Evolutionary conservation across 2,888 invertebrate genomes (phyloP).

Genomic region (Cylloceria caligata): DNA sequence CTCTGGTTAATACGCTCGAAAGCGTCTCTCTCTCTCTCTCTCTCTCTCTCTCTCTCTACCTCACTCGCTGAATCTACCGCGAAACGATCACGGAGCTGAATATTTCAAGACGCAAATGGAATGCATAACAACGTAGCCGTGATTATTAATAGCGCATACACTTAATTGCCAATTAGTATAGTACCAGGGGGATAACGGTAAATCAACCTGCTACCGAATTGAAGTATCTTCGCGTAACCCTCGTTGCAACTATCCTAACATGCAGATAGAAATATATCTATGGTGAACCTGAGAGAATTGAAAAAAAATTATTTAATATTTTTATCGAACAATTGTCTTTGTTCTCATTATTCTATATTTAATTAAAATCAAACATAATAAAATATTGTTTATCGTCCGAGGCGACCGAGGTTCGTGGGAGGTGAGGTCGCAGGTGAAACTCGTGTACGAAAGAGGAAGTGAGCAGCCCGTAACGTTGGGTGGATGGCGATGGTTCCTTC

Average conservation of each 20-base stretch:
- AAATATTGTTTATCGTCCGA: neutral
- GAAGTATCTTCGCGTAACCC: constrained; percentile 26
- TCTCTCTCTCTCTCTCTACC: too few relatives aligned
- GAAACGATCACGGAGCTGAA: constrained; percentile 67
- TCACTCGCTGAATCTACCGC: constrained; percentile 45
- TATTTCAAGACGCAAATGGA: constrained; percentile 62
- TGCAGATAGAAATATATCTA: constrained; percentile 16
- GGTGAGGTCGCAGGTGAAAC: constrained; percentile 51
- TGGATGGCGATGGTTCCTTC: constrained; percentile 49
- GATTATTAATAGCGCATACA: constrained; percentile 69
- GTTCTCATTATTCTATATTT: too few relatives aligned
- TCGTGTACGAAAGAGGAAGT: constrained; percentile 48
- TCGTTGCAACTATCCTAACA: constrained; percentile 16
- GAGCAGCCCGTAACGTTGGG: constrained; percentile 25
- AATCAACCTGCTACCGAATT: constrained; percentile 62
- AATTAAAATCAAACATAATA: too few relatives aligned
- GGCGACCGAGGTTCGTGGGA: constrained; percentile 34
- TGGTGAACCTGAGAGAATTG: neutral
- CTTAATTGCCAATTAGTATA: constrained; percentile 68
- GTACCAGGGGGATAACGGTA: constrained; percentile 45
- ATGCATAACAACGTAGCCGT: constrained; percentile 65
- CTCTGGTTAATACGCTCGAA: constrained; percentile 58
- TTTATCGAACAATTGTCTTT: too few relatives aligned
- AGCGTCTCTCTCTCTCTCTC: constrained; percentile 44
- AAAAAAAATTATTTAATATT: too few relatives aligned